Base-by-base conservation (phyloP, 1,140 invertebrate species). In the Neocloeon triangulifer region DNA sequence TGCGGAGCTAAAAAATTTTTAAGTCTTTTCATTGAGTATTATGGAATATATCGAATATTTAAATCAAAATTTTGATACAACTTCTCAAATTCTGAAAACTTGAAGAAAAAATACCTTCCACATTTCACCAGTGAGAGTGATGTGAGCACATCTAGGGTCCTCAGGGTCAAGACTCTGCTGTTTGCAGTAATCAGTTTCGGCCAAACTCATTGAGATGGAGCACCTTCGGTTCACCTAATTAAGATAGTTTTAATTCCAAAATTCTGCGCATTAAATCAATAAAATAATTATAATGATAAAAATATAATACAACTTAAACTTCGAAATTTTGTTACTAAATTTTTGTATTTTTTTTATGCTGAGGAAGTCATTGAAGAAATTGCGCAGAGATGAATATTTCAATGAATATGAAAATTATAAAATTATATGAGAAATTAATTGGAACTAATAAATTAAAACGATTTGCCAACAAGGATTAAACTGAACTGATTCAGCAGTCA, bases 81-180 rank as follows among this genome's bases (percentile, higher is more conserved):
- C n/a, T 30, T 15, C 16, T 9, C 30, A 20, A 17, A 19, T 17
- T 18, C 13, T 14, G 9, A 28, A 5, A 18, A 36, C 8, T 22
- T 7, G 36, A 25, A 21, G 5, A 23, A 22, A 15, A 36, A 5
- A 14, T 13, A 79, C 74, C 57, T 60, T 58, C 32, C 62, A 52
- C 35, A 79, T 65, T 45, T 60, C 62, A 22, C 78, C 77, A 16
- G 65, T 64, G 1, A 84, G 54, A 40, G 78, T 69, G 0, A 74
- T 55, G 32, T 73, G 62, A 1, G 73, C 67, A 59, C 79, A 84
- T 9, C 73, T 58, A 2, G 79, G 77, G 52, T 81, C 76, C 59
- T 81, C 74, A 1, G 77, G 70, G 49, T 82, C 77, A 35, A 59
- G 68, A 28, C 59, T 47, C 29, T 67, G 51, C 1, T 51, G 49